A percentile compares a stretch with the other conserved stretches of the same genome.
phyloP scores from a whole-genome alignment of 2,113 vertebrate genomes.

The Callaeas wilsoni region DNA sequence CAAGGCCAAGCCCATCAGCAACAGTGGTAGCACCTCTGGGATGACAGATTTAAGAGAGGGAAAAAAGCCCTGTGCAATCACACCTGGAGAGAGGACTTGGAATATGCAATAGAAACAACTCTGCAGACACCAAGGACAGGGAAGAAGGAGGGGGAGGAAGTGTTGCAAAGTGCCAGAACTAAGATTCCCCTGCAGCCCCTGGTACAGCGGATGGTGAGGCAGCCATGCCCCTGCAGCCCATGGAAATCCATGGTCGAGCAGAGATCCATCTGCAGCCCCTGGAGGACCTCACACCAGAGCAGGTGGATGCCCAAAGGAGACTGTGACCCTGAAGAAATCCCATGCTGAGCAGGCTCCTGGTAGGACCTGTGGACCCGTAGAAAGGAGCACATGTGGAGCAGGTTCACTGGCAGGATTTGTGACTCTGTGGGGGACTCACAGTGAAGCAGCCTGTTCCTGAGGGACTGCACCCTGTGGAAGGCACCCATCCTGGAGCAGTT shows the following conservation, averaged over 20 bases:
- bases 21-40: too few species aligned
- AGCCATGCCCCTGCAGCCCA: not conserved
- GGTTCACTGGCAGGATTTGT: not conserved
- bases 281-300: not conserved
- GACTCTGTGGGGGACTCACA: too few species aligned
- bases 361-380: not conserved
- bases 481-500: not conserved
- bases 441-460: not conserved
- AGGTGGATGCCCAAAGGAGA: not conserved
- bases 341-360: not conserved
- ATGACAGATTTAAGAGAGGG: not conserved
- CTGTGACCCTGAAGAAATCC: too few species aligned
- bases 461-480: not conserved
- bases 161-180: too few species aligned
- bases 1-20: not conserved
- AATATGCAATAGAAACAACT: not conserved
- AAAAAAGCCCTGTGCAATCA: not conserved
- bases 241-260: not conserved
- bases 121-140: not conserved
- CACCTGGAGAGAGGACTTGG: not conserved
- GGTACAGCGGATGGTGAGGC: not conserved
- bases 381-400: rapidly evolving
- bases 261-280: not conserved
- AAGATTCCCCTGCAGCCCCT: not conserved
- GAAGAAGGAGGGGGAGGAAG: not conserved